Evolutionary conservation across 2,888 invertebrate species (phyloP), one percentile per base, ranked within the genome.

Genomic region (Calliopum simillimum): DNA sequence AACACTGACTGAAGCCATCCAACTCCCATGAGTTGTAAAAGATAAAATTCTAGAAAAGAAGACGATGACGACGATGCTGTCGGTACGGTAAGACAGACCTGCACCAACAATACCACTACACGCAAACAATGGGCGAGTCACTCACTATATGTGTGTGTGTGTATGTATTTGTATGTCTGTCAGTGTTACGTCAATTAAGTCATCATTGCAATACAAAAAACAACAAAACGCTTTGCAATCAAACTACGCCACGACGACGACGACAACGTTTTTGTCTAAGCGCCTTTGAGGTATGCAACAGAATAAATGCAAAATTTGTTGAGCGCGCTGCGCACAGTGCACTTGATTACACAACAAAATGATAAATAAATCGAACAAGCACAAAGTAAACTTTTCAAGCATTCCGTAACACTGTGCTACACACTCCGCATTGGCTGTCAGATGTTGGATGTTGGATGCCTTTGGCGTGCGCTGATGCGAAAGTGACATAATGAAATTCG

Each of bases 181-280:
- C 51, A 70, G 58, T 71, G 69, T 53, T 70, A 69, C 71, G 73
- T 71, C 73, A 76, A 77, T 77, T 76, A 76, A 77, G 73, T 69
- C 75, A 76, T 76, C 71, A 74, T 71, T 73, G 73, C 67, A 58
- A 19, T 21, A 41, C 47, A 58, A 47, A 47, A 47, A 58, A 49
- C 58, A 43, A 61, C 44, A 23, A 13, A 16, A 14, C 41, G 16
- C 33, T 16, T 25, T 25, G 41, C 43, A 61, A 46, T 21, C 61
- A 44, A 61, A 3, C 44, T 21, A 43, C 16, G 44, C 11, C 16
- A 11, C 11, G 13, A 55, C 5, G n/a, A 4, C 14, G 13, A 5
- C 58, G n/a, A n/a, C 58, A 4, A 4, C 33, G 12, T 33, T 58
- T 12, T 43, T n/a, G 16, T n/a, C 43, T 43, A 14, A 16, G 14